Percentiles rank a stretch among this genome's conserved stretches.
phyloP scores from a whole-genome alignment of 2,888 invertebrate genomes.

The Macaria liturata region DNA sequence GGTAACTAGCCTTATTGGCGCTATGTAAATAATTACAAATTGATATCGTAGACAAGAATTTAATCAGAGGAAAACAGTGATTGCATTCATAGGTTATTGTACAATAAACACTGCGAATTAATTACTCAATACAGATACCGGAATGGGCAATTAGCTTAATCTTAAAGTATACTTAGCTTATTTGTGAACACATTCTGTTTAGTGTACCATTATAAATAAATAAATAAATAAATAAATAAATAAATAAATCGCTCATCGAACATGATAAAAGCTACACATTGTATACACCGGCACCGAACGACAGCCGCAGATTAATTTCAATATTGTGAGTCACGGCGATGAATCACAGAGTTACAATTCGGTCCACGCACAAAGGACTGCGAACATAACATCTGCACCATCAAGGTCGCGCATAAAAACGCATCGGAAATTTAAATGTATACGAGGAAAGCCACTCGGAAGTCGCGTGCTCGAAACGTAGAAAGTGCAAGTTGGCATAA shows the following conservation, averaged over 20 bases:
- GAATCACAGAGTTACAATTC: conserved; percentile 64
- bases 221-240: no score
- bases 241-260: conserved; percentile 5
- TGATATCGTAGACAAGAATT: not conserved
- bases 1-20: no score
- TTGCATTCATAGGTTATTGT: conserved; percentile 6
- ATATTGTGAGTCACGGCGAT: conserved; percentile 57
- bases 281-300: conserved; percentile 3
- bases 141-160: conserved; percentile 21
- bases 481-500: conserved; percentile 72
- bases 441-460: conserved; percentile 58
- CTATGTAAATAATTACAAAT: no score
- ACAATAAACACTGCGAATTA: conserved; percentile 21
- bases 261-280: conserved; percentile 12
- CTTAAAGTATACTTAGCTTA: no score
- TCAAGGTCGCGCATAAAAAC: conserved; percentile 50
- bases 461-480: conserved; percentile 64
- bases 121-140: conserved; percentile 15
- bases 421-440: conserved; percentile 55
- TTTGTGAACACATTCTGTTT: no score
- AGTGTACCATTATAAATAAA: no score
- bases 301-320: conserved; percentile 24
- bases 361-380: conserved; percentile 55
- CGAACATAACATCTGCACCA: conserved; percentile 41
- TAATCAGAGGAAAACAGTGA: not conserved